phyloP scores from a whole-genome alignment of 2,888 invertebrate species.

The Drosophila subsilvestris region DNA sequence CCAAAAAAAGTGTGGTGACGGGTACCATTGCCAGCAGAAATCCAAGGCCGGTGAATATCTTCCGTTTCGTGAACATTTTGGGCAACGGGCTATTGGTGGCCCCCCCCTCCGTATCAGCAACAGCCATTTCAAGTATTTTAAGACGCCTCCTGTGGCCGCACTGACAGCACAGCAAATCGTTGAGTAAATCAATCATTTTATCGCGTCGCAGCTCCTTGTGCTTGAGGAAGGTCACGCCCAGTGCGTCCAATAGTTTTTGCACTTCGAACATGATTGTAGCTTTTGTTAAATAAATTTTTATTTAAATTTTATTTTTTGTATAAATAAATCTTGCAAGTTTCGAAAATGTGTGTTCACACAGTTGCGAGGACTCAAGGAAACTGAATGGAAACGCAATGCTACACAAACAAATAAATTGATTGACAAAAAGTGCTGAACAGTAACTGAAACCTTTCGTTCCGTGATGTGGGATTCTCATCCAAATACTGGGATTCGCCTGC shows the following conservation, averaged over 20 bases:
- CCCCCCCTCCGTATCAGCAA: no score
- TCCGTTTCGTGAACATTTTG: not conserved
- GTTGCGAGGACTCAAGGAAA: not conserved
- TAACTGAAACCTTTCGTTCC: not conserved
- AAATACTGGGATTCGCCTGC: no score
- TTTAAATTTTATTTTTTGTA: not conserved
- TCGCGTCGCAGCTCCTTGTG: slow-evolving; percentile 42
- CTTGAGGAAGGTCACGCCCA: slow-evolving; percentile 53
- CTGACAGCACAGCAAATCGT: slow-evolving; percentile 56
- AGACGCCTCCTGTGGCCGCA: slow-evolving; percentile 64
- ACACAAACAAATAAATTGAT: no score
- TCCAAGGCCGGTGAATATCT: slow-evolving; percentile 7
- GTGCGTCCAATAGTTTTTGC: slow-evolving; percentile 43
- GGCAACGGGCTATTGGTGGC: not conserved
- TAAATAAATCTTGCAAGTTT: not conserved
- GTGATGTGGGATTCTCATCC: no score
- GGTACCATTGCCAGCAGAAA: slow-evolving; percentile 44
- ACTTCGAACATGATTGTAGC: slow-evolving; percentile 54
- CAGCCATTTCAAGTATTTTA: no score
- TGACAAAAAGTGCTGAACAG: not conserved
- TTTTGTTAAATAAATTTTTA: not conserved
- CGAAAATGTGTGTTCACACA: not conserved
- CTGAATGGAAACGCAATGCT: not conserved
- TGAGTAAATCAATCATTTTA: slow-evolving; percentile 49
- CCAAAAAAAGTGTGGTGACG: slow-evolving; percentile 40